Base-by-base conservation (phyloP, 2,888 invertebrate genomes). In the Reticulitermes lucifugus region DNA sequence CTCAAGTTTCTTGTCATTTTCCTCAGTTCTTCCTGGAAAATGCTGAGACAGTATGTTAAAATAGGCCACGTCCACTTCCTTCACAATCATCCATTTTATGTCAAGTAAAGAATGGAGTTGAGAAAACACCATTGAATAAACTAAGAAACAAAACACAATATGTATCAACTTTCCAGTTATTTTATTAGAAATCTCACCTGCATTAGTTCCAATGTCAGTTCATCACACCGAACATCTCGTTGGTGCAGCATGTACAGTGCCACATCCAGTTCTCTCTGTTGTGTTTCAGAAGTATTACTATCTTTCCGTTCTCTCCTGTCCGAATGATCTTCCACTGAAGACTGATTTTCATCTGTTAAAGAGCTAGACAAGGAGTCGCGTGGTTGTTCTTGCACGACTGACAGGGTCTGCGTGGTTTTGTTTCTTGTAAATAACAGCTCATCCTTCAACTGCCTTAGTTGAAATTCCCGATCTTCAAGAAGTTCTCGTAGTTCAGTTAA, bases 241-340 rank as follows among this genome's bases (percentile, higher is more conserved):
- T 97, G 96, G 90, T 98, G 97, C 83, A 97, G 91, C 95, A 96
- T 96, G 89, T 96, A 96, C 73, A 96, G 90, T 0, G 97, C 96
- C 83, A 96, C 91, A 89, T 97, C 96, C 83, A 97, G 91, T 90
- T 97, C 96, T 0, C 94, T 94, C 89, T 94, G 92, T 91, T 46
- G 92, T 91, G 60, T 22, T 22, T 71, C 85, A 14, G 65, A 29
- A 70, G 65, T 43, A 22, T 12, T n/a, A 65, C 65, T 65, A 10
- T 65, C 65, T 25, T 25, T 65, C 9, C 14, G 0, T 70, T 70
- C 14, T 75, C 73, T 75, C 41, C 25, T 25, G 9, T 41, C 77
- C 10, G 3, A 10, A 77, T 9, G 22, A 35, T 41, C 81, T 81
- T 59, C 12, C 29, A 55, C 41, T 18, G 80, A 80, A 75, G 75